Base-by-base conservation (phyloP, 2,797 vertebrate species). In the Poecilia velifera region DNA sequence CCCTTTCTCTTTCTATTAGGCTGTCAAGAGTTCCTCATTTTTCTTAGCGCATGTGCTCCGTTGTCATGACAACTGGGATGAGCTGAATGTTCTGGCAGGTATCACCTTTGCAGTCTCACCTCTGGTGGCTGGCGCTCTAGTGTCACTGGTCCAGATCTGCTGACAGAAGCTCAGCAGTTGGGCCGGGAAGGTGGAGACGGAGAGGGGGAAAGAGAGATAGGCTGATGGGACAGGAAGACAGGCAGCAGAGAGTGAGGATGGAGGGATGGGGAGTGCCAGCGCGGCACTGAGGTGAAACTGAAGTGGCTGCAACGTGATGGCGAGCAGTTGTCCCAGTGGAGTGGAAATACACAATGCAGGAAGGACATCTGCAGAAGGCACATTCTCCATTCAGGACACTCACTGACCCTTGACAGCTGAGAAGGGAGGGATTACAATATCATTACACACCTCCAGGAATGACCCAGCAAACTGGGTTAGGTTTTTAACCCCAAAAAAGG, bases 81-180 rank as follows among this genome's bases (percentile, higher is more conserved):
- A 95, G 81, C 53, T 64, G 80, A 95, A 94, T 91, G 87, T 95
- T 95, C 93, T 94, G 91, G 95, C 95, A 96, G 90, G 93, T 96
- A 96, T 97, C 97, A 97, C 96, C 97, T 97, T 96, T 95, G 91
- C 96, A 96, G 95, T 96, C 96, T 96, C 94, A 92, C 94, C 94
- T 96, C 96, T 93, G 95, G 93, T 89, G 94, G 93, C 91, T 89
- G 93, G 90, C 90, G 93, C 93, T 93, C 89, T 16, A n/a, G 77
- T 86, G 87, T 90, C 85, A 83, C 87, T 22, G 53, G 80, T 83
- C 78, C 81, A 64, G 79, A 78, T 82, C 78, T 81, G 81, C 83
- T 85, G 85, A 84, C 9, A 39, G 73, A 49, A 72, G 74, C 83
- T 95, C 92, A 85, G 96, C 90, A 88, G 94, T 94, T 92, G 92